Evolutionary conservation across 2,888 invertebrate genomes (phyloP), one percentile per base, ranked within the genome.

Genomic region (Molanna angustata): DNA sequence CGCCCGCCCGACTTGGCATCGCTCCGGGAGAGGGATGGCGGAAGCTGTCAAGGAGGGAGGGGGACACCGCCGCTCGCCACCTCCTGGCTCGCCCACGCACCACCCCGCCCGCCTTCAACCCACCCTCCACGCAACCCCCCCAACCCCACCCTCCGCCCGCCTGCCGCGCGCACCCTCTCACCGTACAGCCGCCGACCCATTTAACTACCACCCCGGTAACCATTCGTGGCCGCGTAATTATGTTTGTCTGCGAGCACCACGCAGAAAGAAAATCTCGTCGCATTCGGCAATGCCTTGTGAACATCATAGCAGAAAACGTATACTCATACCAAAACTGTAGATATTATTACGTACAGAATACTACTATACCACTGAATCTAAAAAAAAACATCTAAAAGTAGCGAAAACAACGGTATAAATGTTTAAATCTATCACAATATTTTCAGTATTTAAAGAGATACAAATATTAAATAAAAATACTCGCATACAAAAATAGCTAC

Each of bases 81-180:
- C 37, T 11, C 33, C 33, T 14, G 4, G 33, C 4, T 33, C 69
- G 69, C 58, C 63, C 65, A 68, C 63, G 60, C 66, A 13, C 4
- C 33, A 33, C 13, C 22, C 41, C 66, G 61, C 68, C 63, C 67
- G 67, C 68, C 74, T 71, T 70, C 72, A 71, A 73, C 73, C 73
- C 72, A 73, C 73, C 69, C 70, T 74, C 74, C 74, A 74, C 71
- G 70, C 72, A 71, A 73, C 73, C 73, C 72, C 73, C 73, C 69
- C 70, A 68, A 65, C 70, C 70, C 72, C 73, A 68, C 69, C 71
- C 73, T 70, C 73, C 68, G 71, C 69, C 64, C 70, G 70, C 71
- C 69, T 71, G 71, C 72, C 74, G 73, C 74, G 70, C 73, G 73
- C 69, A 71, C 69, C 71, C 68, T 69, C 67, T 65, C 48, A 48